Base-by-base conservation (phyloP, 2,113 vertebrate species). In the Paedocypris sp. region DNA sequence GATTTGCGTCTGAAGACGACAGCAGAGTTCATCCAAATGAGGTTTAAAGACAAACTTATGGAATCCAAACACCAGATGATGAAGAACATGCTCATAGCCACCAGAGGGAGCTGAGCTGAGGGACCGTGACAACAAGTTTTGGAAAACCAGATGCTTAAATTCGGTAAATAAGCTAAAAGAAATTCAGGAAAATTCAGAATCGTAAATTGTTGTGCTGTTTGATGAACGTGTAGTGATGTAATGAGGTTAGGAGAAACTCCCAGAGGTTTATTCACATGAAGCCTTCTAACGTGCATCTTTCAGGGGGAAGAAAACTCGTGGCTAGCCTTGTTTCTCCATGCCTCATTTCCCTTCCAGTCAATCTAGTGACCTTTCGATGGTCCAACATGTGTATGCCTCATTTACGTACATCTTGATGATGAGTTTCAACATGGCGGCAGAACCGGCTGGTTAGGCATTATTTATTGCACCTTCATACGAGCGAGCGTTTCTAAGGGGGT, bases 331-430 rank as follows among this genome's bases (percentile, higher is more conserved):
- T 48, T 66, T 64, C 28, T 25, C 18, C 31, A 51, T 62, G 61
- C 42, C 36, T 66, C 60, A 53, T 73, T 72, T 69, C 47, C 47
- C 58, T 68, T 4, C 33, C n/a, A 26, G 39, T 51, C 38, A 64
- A 50, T 15, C 47, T 18, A 50, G 50, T 60, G 60, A 57, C 46
- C 61, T 62, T 57, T 42, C 61, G 58, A 15, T 45, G 19, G 49
- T 26, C 50, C 10, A 8, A 66, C 15, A 32, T 61, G 47, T 23
- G 50, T 49, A 49, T 13, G 43, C 28, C 41, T n/a, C 35, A 29
- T n/a, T 50, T 39, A 25, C 61, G 58, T 7, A 10, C 19, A 56
- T 41, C 23, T 41, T 36, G 10, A 10, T 23, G 23, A 41, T 53
- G 33, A 25, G 20, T 22, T 11, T 19, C 8, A 26, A 25, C 33